Evolutionary conservation across 2,113 vertebrate species (phyloP), one percentile per base, ranked within the genome.

Genomic region (Grallaria varia): DNA sequence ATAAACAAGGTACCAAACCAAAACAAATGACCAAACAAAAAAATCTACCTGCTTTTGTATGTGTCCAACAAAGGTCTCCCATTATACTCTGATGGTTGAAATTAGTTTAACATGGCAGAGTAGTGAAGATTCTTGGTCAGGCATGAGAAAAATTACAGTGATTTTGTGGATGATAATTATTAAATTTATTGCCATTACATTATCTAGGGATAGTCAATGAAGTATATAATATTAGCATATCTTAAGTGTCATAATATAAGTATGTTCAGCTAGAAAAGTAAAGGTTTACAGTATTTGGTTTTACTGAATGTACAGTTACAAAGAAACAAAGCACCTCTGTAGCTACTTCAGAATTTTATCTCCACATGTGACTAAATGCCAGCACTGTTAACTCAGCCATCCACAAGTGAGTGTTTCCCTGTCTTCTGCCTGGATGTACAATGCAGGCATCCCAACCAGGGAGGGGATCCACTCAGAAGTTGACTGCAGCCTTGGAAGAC

Each of bases 401-500:
- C 31, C 14, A 47, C 67, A 53, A 55, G 7, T 3, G 3, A 52
- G 12, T 39, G 9, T 35, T 62, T 18, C 14, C 28, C 24, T 25
- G 6, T 55, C 17, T 14, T 55, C 11, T 7, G 21, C 47, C 14
- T 62, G 30, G 25, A 63, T 42, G 10, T 63, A 55, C 21, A 62
- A 27, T 19, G 9, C 17, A 69, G 25, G 25, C 0, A 0, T 10
- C 55, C 47, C 30, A 31, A 14, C 5, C 0, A 0, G 9, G 25
- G 30, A 62, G 21, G 2, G 5, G 14, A 55, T 55, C 16, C 8
- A 40, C 21, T 14, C 30, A 69, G 25, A 55, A 55, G 24, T 20
- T 83, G 47, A 53, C 30, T 31, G 13, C 40, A 55, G 23, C 17
- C 49, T 56, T 55, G 30, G 20, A 28, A 83, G 66, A 55, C 4